Evolutionary conservation across 2,888 invertebrate species (phyloP).

Genomic region (Seira musarum): DNA sequence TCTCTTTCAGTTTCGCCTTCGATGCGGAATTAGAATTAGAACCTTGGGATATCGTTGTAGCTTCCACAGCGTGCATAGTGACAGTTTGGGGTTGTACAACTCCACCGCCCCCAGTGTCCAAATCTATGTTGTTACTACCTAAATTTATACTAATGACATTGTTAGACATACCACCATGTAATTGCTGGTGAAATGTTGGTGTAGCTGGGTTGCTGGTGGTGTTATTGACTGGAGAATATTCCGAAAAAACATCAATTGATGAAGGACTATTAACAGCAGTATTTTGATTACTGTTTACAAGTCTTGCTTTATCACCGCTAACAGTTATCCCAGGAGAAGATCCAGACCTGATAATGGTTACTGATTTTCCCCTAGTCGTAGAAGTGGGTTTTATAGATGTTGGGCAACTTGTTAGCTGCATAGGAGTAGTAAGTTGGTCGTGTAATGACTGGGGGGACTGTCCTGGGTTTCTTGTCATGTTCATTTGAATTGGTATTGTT

Average conservation of each 20-base stretch:
- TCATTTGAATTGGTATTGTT: constrained; percentile 5
- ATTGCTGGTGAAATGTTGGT: neutral
- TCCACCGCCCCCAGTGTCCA: constrained; percentile 12
- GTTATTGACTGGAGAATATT: neutral
- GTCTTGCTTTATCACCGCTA: neutral
- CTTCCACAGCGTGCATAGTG: constrained; percentile 24
- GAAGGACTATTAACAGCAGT: neutral
- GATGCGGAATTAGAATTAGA: constrained; percentile 1
- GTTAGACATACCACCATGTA: constrained; percentile 8
- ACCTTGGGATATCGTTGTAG: neutral
- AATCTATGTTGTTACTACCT: constrained; percentile 31
- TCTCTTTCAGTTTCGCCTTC: constrained; percentile 57
- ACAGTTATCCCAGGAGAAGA: constrained; percentile 25
- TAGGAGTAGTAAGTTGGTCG: neutral
- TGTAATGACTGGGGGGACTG: neutral
- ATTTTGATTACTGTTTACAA: neutral
- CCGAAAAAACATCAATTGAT: constrained; percentile 3
- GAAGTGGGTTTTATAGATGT: neutral
- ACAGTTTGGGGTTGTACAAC: neutral
- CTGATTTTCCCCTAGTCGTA: constrained; percentile 17
- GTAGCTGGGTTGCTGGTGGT: constrained; percentile 13
- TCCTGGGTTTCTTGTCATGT: constrained; percentile 12
- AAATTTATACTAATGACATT: constrained; percentile 58
- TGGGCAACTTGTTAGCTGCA: neutral
- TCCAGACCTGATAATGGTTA: constrained; percentile 21